Evolutionary conservation across 2,113 vertebrate genomes (phyloP).

Genomic region (Eretmochelys imbricata): DNA sequence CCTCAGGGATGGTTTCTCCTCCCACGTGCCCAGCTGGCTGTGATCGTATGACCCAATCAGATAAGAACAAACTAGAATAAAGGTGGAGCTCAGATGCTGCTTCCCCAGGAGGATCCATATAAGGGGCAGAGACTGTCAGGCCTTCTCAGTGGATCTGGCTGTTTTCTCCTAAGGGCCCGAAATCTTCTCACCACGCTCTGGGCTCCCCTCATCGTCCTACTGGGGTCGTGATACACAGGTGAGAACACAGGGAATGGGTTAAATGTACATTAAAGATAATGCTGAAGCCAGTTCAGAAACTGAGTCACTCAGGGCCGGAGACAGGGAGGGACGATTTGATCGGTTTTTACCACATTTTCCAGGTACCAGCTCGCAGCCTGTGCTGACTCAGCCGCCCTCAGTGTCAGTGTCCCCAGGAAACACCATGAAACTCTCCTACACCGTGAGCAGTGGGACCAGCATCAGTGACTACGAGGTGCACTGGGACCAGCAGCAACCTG

Average conservation of each 20-base stretch:
- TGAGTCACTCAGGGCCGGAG: rapidly evolving
- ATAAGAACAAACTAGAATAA: not conserved
- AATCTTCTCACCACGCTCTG: not conserved
- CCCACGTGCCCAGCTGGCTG: no score
- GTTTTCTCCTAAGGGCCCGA: not conserved
- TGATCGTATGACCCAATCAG: no score
- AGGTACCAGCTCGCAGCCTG: not conserved
- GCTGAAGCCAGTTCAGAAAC: not conserved
- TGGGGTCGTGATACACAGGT: not conserved
- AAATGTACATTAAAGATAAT: not conserved
- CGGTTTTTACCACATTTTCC: not conserved
- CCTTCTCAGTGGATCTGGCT: rapidly evolving
- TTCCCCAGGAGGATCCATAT: not conserved
- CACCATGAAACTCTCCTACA: no score
- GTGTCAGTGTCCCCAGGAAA: not conserved
- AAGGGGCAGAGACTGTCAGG: not conserved
- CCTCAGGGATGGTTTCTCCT: no score
- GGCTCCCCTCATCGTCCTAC: not conserved
- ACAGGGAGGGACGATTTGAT: not conserved
- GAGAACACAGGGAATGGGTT: not conserved
- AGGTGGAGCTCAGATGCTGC: no score
- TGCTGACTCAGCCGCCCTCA: not conserved
- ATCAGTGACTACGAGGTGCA: no score
- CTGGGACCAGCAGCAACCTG: no score
- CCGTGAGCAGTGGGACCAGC: no score